These are phyloP conservation scores for Autographa pulchrina DNA, from an alignment of 2,888 invertebrate species.

Conservation along the genomic window DNA sequence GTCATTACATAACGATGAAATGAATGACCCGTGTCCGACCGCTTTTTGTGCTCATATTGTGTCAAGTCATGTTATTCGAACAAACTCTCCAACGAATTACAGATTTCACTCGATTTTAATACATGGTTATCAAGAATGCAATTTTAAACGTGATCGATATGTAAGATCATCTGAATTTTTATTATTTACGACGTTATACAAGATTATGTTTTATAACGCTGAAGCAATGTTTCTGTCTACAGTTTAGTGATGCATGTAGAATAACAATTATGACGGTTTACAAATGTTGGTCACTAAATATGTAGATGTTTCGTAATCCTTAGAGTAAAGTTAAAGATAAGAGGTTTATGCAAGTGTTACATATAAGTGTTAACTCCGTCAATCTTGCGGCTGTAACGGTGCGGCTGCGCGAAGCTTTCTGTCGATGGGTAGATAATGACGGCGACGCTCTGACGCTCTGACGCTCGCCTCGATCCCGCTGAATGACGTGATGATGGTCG, in stretches of 20 bases:
- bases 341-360: conserved; percentile 45
- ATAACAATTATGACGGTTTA: conserved; percentile 52
- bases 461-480: conserved; percentile 43
- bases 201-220: conserved; percentile 51
- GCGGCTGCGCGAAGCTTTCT: conserved; percentile 36
- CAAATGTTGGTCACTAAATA: conserved; percentile 49
- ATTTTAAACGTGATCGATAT: conserved; percentile 53
- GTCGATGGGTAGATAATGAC: conserved; percentile 52
- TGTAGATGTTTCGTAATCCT: conserved; percentile 50
- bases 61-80: conserved; percentile 66
- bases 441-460: conserved; percentile 8
- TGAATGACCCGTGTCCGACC: conserved; percentile 55
- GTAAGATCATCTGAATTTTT: conserved; percentile 33
- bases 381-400: conserved; percentile 41
- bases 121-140: conserved; percentile 51
- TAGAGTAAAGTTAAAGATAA: conserved; percentile 44
- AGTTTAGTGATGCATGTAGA: conserved; percentile 55
- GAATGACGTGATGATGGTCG: conserved; percentile 52
- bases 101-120: conserved; percentile 66
- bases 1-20: conserved; percentile 51
- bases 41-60: conserved; percentile 60
- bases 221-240: conserved; percentile 46
- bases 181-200: conserved; percentile 29
- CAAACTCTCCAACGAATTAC: conserved; percentile 58
- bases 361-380: conserved; percentile 44